A percentile compares a stretch with the other conserved stretches of the same genome.
Evolutionary conservation across 2,113 vertebrate species (phyloP).

Genomic region (Pachyramphus minor): DNA sequence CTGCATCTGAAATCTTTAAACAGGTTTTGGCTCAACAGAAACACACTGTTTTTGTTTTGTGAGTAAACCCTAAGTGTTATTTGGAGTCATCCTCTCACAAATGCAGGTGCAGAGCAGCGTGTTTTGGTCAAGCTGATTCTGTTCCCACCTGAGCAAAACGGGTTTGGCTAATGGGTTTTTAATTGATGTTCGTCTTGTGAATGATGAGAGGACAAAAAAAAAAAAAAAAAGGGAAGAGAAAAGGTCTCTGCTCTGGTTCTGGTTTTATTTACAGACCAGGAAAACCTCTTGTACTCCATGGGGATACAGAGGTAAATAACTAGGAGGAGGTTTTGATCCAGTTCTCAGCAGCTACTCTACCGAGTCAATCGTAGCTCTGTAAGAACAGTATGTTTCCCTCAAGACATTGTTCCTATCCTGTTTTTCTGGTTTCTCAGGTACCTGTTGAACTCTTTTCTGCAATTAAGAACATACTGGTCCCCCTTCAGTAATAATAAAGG

Average conservation of each 20-base stretch:
- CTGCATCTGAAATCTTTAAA: neutral
- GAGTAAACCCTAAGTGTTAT: constrained; percentile 39
- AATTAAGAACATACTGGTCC: neutral
- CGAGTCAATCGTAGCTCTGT: neutral
- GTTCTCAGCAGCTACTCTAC: neutral
- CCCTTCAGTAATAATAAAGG: neutral
- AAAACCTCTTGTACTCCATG: neutral
- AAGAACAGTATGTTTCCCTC: neutral
- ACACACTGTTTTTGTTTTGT: constrained; percentile 44
- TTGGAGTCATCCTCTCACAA: constrained; percentile 26
- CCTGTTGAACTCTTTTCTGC: neutral
- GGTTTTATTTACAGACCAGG: neutral
- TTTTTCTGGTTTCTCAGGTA: constrained; percentile 56
- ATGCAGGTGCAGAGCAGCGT: neutral
- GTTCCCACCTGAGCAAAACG: neutral
- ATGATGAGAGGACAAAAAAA: neutral
- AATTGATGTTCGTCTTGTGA: neutral
- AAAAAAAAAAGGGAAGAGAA: neutral
- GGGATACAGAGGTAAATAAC: neutral
- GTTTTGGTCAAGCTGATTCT: constrained; percentile 13
- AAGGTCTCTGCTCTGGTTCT: neutral
- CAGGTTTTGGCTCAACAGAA: constrained; percentile 19
- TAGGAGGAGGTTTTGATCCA: neutral
- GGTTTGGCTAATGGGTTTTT: constrained; percentile 4
- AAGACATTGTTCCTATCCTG: neutral